Percentiles rank a stretch among this genome's conserved stretches.
phyloP scores from a whole-genome alignment of 2,113 vertebrate genomes.

The Thunnus thynnus region DNA sequence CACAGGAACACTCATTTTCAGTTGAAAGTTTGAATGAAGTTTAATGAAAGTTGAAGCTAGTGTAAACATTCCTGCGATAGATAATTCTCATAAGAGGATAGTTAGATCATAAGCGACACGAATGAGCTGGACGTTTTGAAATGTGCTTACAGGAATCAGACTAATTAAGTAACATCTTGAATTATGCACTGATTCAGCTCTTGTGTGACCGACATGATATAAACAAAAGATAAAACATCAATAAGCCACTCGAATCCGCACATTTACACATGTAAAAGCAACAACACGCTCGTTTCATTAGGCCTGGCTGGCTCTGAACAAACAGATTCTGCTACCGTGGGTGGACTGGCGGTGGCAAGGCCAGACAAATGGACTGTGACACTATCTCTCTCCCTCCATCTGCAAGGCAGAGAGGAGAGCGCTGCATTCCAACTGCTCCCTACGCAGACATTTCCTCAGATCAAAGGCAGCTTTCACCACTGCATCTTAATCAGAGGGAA shows the following conservation, averaged over 20 bases:
- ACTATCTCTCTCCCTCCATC: conserved; percentile 74
- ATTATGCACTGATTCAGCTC: background rate
- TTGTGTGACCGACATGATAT: background rate
- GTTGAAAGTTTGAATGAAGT: background rate
- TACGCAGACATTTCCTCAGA: conserved; percentile 83
- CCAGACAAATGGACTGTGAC: conserved; percentile 77
- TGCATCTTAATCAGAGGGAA: conserved; percentile 83
- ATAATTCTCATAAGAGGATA: too few species aligned
- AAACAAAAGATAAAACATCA: conserved; percentile 20
- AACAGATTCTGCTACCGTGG: background rate
- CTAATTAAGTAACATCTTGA: background rate
- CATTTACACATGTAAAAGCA: background rate
- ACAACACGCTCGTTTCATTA: conserved; percentile 32
- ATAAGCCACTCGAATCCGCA: conserved; percentile 4
- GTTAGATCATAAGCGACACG: background rate
- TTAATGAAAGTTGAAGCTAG: background rate
- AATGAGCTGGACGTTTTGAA: background rate
- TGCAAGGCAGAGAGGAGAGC: conserved; percentile 67
- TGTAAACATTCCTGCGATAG: too few species aligned
- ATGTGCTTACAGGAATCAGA: background rate
- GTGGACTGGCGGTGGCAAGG: conserved; percentile 57
- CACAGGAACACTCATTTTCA: too few species aligned
- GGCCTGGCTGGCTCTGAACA: background rate
- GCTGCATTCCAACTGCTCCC: conserved; percentile 80
- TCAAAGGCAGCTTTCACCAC: conserved; percentile 84